Evolutionary conservation across 1,140 invertebrate genomes (phyloP), one percentile per base, ranked within the genome.

Genomic region (Nasonia giraulti): DNA sequence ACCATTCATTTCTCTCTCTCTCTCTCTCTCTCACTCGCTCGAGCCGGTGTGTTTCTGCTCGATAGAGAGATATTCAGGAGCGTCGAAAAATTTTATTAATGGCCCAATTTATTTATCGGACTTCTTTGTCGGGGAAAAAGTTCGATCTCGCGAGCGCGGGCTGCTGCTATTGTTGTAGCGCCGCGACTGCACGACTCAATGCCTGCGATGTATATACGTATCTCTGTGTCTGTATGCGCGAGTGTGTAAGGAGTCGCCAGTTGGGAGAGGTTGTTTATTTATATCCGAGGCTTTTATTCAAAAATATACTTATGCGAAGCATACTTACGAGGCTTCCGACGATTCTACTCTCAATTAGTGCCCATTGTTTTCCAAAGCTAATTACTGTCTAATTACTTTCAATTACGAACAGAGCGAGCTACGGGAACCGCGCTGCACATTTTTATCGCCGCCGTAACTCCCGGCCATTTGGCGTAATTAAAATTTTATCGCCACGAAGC

Each of bases 81-180:
- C 71, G 73, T 85, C 78, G 83, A 85, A 85, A 85, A 85, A 69
- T 85, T 80, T 85, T 85, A 85, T 85, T 85, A 81, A 85, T 85
- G 79, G 73, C 66, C 68, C 83, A 78, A 85, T 85, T 85, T 85
- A 76, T 85, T 81, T 78, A 27, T 62, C 40, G 77, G 83, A 84
- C 77, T 84, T 80, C 83, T 84, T 84, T 84, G 77, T 75, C 77
- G 69, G 23, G 62, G 44, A 77, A 81, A 85, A 84, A 75, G 31
- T 80, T 80, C 73, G 75, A 33, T 66, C 55, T 75, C 33, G 11
- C 12, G n/a, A 1, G 33, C 33, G 17, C 47, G n/a, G 0, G 55
- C 73, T 75, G 33, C 27, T 40, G 44, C 44, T 44, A 23, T 76
- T 76, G 75, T 76, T 76, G 20, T 62, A 62, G 14, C 6, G 55